Percentiles rank a stretch among this genome's conserved stretches.
phyloP scores from a whole-genome alignment of 2,888 invertebrate species.

The Agonopterix heracliana region DNA sequence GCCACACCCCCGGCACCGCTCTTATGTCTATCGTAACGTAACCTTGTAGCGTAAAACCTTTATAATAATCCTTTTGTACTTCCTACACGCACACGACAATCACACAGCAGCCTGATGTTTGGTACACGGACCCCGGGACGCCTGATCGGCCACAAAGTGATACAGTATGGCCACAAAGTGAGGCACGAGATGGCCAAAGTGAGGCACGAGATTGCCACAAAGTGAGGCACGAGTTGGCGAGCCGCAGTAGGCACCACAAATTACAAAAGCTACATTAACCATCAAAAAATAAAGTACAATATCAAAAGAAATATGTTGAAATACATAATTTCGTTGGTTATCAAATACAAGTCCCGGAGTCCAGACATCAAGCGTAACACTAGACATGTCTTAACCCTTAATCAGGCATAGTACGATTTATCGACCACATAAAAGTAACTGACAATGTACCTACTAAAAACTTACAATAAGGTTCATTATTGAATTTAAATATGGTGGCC shows the following conservation, averaged over 20 bases:
- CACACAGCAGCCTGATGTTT: slow-evolving; percentile 37
- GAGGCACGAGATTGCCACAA: no score
- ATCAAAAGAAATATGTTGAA: slow-evolving; percentile 25
- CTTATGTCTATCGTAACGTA: slow-evolving; percentile 4
- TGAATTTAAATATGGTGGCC: no score
- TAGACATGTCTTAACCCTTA: not conserved
- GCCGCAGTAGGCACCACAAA: no score
- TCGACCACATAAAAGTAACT: no score
- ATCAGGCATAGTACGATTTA: no score
- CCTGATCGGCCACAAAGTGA: not conserved
- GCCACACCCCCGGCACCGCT: slow-evolving; percentile 12
- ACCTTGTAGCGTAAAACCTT: not conserved
- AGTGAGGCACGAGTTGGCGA: no score
- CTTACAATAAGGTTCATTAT: no score
- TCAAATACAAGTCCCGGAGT: slow-evolving; percentile 15
- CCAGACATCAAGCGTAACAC: slow-evolving; percentile 3
- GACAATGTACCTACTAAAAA: no score
- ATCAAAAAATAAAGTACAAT: slow-evolving; percentile 30
- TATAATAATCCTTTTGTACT: slow-evolving; percentile 38
- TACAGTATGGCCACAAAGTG: no score
- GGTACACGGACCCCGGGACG: slow-evolving; percentile 34
- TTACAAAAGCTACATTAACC: no score
- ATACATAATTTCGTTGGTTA: slow-evolving; percentile 16
- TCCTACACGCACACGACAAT: slow-evolving; percentile 34
- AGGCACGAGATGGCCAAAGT: no score